Conservation (phyloP, 2,113 vertebrate species). For the Mungos mungo region DNA sequence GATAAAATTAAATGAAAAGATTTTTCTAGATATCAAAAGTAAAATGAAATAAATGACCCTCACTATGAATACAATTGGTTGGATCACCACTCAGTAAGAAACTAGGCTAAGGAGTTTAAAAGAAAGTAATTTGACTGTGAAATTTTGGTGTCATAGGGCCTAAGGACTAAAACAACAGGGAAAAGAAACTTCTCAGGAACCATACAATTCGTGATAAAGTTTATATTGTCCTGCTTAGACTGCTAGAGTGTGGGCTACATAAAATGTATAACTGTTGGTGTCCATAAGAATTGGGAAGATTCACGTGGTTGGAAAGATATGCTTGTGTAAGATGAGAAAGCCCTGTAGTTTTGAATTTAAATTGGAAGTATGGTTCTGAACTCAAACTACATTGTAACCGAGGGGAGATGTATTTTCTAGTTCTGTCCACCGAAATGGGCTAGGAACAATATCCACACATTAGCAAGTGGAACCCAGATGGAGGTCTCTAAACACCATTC, state of each 20-base stretch:
- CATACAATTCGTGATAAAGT: background rate
- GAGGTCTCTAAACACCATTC: background rate
- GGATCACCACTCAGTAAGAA: background rate
- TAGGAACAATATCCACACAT: background rate
- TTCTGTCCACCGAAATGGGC: background rate
- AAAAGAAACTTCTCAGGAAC: background rate
- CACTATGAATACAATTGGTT: background rate
- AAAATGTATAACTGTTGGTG: background rate
- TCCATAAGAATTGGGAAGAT: background rate
- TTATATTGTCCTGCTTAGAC: background rate
- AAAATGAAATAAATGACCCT: background rate
- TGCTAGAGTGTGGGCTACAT: no score
- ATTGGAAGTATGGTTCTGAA: background rate
- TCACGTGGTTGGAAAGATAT: background rate
- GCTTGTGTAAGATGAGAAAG: background rate
- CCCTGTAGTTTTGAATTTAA: background rate
- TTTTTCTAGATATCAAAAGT: background rate
- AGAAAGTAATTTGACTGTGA: background rate
- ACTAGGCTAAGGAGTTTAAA: background rate
- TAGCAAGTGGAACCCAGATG: accelerated
- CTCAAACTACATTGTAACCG: background rate
- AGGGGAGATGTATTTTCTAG: background rate
- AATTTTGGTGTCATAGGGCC: background rate
- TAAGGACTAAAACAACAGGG: background rate
- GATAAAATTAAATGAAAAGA: background rate